Evolutionary conservation across 2,888 invertebrate species (phyloP).

Genomic region (Microplitis manilae): DNA sequence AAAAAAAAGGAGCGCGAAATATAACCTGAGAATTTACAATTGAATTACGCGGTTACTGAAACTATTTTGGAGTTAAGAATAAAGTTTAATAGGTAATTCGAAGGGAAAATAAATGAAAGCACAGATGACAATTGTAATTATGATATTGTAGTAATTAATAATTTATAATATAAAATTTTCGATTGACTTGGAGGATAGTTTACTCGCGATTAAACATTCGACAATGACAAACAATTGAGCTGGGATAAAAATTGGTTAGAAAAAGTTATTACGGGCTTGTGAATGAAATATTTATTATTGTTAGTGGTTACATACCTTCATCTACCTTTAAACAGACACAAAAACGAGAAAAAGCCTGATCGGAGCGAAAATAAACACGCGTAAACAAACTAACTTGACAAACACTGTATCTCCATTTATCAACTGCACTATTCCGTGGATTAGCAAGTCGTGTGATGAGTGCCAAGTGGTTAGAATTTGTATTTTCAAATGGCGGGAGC

Average conservation of each 20-base stretch:
- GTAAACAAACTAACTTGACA: conserved; percentile 81
- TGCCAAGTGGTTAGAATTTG: too few species aligned
- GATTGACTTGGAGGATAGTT: neutral
- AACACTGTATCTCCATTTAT: conserved; percentile 80
- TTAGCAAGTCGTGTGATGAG: neutral
- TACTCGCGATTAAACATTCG: conserved; percentile 3
- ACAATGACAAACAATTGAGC: conserved; percentile 11
- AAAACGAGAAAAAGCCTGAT: conserved; percentile 64
- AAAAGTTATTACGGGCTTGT: conserved; percentile 15
- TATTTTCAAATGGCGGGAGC: too few species aligned
- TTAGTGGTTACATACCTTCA: conserved; percentile 74
- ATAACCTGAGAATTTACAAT: neutral
- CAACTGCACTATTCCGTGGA: conserved; percentile 73
- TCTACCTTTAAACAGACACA: conserved; percentile 75
- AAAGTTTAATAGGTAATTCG: neutral
- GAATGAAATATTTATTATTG: neutral
- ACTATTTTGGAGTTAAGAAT: neutral
- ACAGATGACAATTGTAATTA: neutral
- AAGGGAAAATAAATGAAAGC: neutral
- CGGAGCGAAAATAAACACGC: conserved; percentile 71
- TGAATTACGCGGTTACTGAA: neutral
- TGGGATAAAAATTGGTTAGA: neutral
- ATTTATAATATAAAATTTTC: neutral
- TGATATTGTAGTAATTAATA: neutral
- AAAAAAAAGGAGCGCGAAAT: neutral